These are phyloP conservation scores for Capitulum mitella DNA, from an alignment of 2,888 invertebrate genomes.

Conservation along the genomic window DNA sequence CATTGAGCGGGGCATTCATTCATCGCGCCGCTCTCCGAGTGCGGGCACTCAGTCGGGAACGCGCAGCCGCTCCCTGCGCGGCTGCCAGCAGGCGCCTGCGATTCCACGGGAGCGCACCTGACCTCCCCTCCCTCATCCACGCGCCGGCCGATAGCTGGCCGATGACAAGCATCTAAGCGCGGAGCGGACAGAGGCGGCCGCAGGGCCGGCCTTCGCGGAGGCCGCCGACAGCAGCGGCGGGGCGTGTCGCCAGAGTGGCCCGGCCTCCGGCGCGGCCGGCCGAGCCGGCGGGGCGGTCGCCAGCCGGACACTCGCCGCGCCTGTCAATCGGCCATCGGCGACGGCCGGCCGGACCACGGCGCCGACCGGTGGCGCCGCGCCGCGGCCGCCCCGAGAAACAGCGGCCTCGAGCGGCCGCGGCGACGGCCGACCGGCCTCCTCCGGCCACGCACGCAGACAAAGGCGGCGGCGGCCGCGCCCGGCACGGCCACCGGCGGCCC, in stretches of 20 bases:
- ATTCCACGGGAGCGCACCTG: no score
- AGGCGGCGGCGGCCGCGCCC: background rate
- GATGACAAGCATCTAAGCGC: no score
- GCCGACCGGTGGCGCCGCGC: background rate
- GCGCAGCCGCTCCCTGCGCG: no score
- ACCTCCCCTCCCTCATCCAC: no score
- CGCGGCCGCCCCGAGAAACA: background rate
- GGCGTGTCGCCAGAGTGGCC: background rate
- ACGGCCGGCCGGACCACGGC: background rate
- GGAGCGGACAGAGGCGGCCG: background rate
- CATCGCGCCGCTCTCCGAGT: background rate
- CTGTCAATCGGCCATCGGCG: no score
- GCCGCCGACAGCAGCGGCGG: no score
- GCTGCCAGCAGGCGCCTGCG: no score
- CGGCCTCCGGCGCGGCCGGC: background rate
- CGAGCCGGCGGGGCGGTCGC: background rate
- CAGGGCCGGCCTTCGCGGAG: background rate
- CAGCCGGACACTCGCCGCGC: no score
- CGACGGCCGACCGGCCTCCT: background rate
- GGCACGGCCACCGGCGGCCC: background rate
- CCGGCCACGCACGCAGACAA: conserved; percentile 14
- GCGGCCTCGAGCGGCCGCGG: conserved; percentile 3
- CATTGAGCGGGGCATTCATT: background rate
- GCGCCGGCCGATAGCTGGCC: no score
- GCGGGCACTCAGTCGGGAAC: no score